Conservation (phyloP, 2,888 invertebrate species). For the Drosophila emarginata region DNA sequence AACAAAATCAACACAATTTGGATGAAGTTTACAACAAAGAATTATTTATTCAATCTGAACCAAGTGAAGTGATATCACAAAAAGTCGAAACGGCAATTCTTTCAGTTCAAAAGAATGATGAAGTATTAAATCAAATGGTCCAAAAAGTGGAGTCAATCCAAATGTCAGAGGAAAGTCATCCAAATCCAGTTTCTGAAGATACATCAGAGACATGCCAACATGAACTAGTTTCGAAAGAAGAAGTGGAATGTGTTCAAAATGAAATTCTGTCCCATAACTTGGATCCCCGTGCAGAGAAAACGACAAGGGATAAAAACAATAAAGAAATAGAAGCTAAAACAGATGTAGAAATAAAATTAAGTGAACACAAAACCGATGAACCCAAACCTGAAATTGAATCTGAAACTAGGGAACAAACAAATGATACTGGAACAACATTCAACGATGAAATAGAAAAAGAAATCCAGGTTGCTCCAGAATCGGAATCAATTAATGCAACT, state of each 20-base stretch:
- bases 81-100: too few species aligned
- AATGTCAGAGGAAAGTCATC: background rate
- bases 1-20: background rate
- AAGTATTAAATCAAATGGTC: background rate
- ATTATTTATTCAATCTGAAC: too few species aligned
- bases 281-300: background rate
- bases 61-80: background rate
- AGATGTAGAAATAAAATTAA: background rate
- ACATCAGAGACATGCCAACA: background rate
- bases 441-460: background rate
- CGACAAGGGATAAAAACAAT: background rate
- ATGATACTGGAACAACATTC: background rate
- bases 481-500: background rate
- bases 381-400: background rate
- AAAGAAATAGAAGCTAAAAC: background rate
- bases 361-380: background rate
- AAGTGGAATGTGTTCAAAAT: background rate
- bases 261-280: background rate
- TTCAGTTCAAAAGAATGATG: background rate
- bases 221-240: background rate
- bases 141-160: background rate
- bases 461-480: background rate
- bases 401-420: background rate
- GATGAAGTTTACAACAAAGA: background rate
- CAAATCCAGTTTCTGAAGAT: background rate